Percentiles rank a stretch among this genome's conserved stretches.
Evolutionary conservation across 2,888 invertebrate species (phyloP).

Genomic region (Allacma fusca): DNA sequence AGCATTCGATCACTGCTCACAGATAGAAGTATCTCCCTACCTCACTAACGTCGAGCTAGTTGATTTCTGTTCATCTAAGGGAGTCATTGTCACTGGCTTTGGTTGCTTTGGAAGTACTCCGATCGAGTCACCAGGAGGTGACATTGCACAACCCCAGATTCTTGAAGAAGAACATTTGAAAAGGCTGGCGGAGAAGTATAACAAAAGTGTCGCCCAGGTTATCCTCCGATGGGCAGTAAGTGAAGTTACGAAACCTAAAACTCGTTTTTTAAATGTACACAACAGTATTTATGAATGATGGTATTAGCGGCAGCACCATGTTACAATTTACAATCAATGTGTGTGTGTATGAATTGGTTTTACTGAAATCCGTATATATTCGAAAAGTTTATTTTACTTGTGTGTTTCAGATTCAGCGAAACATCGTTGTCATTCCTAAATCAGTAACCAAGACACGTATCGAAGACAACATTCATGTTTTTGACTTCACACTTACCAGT

Average conservation of each 20-base stretch:
- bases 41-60: conserved; percentile 75
- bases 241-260: not conserved
- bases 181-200: conserved; percentile 72
- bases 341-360: too few species aligned
- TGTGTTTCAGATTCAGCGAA: conserved; percentile 70
- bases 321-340: too few species aligned
- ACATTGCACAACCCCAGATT: conserved; percentile 75
- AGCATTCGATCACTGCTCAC: not conserved
- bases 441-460: conserved; percentile 78
- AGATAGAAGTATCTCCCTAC: conserved; percentile 72
- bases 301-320: too few species aligned
- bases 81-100: conserved; percentile 77
- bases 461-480: conserved; percentile 77
- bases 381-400: too few species aligned
- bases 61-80: conserved; percentile 72
- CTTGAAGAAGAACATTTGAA: conserved; percentile 74
- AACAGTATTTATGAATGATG: not conserved
- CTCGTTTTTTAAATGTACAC: not conserved
- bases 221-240: conserved; percentile 72
- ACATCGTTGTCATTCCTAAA: conserved; percentile 81
- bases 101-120: conserved; percentile 69
- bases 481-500: conserved; percentile 75
- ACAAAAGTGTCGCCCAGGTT: conserved; percentile 75
- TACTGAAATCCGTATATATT: too few species aligned
- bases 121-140: conserved; percentile 75